Evolutionary conservation across 2,797 vertebrate genomes (phyloP).

Genomic region (Smutsia gigantea): DNA sequence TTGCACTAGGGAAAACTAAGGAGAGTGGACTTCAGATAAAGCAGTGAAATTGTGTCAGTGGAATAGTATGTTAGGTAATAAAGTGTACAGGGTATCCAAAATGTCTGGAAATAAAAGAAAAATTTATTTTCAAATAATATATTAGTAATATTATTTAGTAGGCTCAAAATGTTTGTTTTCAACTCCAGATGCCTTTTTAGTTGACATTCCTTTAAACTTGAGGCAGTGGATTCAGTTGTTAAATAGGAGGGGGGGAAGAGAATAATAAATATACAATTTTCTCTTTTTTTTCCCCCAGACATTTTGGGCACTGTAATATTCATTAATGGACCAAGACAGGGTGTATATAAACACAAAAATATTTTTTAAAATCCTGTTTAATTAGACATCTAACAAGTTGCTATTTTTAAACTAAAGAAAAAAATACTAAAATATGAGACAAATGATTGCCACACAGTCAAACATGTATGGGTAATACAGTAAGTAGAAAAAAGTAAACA

Average conservation of each 20-base stretch:
- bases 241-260: background rate
- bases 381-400: slow-evolving; percentile 20
- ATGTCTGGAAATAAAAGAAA: background rate
- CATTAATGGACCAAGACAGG: background rate
- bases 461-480: background rate
- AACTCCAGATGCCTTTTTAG: background rate
- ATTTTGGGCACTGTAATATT: background rate
- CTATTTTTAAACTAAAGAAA: slow-evolving; percentile 32
- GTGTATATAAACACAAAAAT: background rate
- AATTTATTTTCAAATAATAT: background rate
- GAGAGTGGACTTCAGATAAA: background rate
- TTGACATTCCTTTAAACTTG: slow-evolving; percentile 40
- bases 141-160: slow-evolving; percentile 7
- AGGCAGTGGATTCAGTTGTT: background rate
- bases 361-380: slow-evolving; percentile 3
- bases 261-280: background rate
- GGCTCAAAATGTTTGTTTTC: background rate
- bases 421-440: background rate
- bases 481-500: slow-evolving; percentile 12
- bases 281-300: background rate
- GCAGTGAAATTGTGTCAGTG: background rate
- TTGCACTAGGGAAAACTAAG: background rate
- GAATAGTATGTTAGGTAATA: slow-evolving; percentile 14
- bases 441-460: slow-evolving; percentile 1
- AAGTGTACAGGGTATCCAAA: background rate